Conservation (phyloP, 2,113 vertebrate genomes). For the Dasypus novemcinctus region DNA sequence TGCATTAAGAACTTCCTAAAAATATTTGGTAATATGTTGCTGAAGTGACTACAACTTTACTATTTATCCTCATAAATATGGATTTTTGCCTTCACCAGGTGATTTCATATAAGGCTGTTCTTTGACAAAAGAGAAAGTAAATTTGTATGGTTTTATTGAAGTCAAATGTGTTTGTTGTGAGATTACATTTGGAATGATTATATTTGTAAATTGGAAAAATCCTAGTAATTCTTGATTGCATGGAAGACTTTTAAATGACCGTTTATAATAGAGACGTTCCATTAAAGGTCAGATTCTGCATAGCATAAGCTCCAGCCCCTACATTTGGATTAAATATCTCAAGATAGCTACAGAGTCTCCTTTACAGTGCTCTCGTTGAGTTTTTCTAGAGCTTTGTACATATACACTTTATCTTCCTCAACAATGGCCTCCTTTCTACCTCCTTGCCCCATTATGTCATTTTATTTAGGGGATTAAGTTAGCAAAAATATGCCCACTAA, state of each 20-base stretch:
- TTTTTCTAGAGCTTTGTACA: conserved; percentile 39
- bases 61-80: conserved; percentile 33
- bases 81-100: conserved; percentile 81
- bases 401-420: conserved; percentile 10
- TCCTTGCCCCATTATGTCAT: neutral
- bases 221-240: neutral
- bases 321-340: neutral
- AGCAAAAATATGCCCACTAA: conserved; percentile 38
- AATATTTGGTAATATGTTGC: conserved; percentile 11
- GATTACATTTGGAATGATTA: conserved; percentile 74
- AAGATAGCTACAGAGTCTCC: conserved; percentile 44
- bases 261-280: neutral
- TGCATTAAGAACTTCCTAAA: conserved; percentile 36
- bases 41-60: conserved; percentile 45
- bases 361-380: neutral
- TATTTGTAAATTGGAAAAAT: conserved; percentile 57
- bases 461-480: conserved; percentile 37
- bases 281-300: conserved; percentile 49
- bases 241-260: conserved; percentile 33
- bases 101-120: conserved; percentile 55
- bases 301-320: neutral
- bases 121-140: conserved; percentile 46
- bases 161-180: conserved; percentile 78
- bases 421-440: neutral
- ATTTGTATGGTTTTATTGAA: conserved; percentile 59